A percentile compares a stretch with the other conserved stretches of the same genome.
Evolutionary conservation across 2,888 invertebrate genomes (phyloP).

Genomic region (Apomyelois bistriatella): DNA sequence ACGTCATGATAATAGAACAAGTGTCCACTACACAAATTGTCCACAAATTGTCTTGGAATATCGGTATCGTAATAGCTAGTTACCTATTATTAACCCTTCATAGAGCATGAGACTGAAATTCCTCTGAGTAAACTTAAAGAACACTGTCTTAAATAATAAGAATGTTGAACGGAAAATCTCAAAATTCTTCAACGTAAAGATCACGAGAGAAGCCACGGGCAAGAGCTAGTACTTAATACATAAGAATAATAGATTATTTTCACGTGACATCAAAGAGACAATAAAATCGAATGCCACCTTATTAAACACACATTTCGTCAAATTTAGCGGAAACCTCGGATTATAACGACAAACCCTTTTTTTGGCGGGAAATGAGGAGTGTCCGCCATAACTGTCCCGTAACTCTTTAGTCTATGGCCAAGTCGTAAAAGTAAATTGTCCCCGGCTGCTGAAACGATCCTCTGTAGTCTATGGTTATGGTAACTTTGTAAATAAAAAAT

Average conservation of each 20-base stretch:
- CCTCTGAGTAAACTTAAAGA: no score
- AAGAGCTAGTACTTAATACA: neutral
- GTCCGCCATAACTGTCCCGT: constrained; percentile 76
- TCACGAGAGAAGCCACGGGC: no score
- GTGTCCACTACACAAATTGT: no score
- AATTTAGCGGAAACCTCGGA: constrained; percentile 38
- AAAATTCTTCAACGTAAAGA: neutral
- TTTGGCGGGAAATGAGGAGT: constrained; percentile 58
- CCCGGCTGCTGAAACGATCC: constrained; percentile 67
- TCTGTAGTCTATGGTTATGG: constrained; percentile 25
- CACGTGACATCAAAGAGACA: constrained; percentile 14
- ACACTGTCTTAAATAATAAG: no score
- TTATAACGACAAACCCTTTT: constrained; percentile 30
- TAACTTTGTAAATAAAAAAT: constrained; percentile 53
- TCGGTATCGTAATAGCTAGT: no score
- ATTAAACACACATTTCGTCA: constrained; percentile 25
- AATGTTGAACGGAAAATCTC: no score
- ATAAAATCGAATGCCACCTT: constrained; percentile 14
- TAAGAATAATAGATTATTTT: neutral
- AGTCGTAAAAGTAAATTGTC: constrained; percentile 77
- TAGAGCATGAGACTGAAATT: no score
- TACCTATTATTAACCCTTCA: no score
- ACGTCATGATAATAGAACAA: no score
- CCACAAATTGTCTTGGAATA: no score
- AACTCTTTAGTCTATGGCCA: constrained; percentile 73